Conservation (phyloP, 1,140 invertebrate species). For the Oreohelix idahoensis region DNA sequence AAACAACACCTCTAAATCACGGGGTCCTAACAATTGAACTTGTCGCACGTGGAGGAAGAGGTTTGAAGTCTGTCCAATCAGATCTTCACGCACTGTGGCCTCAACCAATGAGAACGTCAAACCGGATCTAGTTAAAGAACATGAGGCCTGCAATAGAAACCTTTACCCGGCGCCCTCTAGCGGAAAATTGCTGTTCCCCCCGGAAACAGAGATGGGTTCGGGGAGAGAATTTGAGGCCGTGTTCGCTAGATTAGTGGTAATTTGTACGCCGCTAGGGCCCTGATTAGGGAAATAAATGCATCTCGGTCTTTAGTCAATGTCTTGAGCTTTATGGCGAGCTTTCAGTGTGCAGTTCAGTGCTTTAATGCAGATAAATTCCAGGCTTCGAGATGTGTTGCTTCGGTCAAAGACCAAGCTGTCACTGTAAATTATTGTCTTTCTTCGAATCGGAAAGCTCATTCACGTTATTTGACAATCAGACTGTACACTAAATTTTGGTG, state of each 20-base stretch:
- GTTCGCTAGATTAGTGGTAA: neutral
- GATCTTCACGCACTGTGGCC: neutral
- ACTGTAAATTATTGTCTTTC: no score
- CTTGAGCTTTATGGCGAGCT: neutral
- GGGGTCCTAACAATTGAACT: neutral
- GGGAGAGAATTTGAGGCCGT: slow-evolving; percentile 6
- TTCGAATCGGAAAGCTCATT: no score
- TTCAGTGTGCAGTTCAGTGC: neutral
- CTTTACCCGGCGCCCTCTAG: neutral
- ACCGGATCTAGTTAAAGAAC: neutral
- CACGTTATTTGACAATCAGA: no score
- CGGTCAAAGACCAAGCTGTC: neutral
- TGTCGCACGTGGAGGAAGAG: neutral
- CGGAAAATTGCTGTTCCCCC: neutral
- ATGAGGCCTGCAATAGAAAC: slow-evolving; percentile 5
- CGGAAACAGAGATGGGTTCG: neutral
- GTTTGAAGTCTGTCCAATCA: neutral
- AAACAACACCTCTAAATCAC: neutral
- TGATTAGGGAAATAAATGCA: slow-evolving; percentile 18
- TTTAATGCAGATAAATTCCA: neutral
- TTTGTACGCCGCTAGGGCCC: slow-evolving; percentile 14
- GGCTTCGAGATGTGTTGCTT: neutral
- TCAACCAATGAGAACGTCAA: slow-evolving; percentile 13
- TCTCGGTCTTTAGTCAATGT: neutral
- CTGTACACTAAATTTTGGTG: no score